Base-by-base conservation (phyloP, 2,797 vertebrate species). In the Eupleurogrammus muticus region DNA sequence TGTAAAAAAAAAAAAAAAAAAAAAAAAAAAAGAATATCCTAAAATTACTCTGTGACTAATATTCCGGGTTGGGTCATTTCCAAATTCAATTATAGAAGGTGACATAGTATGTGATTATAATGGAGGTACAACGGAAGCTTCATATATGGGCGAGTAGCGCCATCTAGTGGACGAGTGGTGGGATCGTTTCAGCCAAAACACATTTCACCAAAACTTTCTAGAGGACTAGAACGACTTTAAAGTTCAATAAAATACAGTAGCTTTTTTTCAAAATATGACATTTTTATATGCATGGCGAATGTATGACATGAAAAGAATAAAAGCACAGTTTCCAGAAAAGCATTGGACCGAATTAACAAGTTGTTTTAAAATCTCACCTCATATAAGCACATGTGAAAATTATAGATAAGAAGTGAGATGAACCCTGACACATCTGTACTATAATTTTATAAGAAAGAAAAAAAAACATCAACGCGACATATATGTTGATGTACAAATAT, bases 141-240 rank as follows among this genome's bases (percentile, higher is more conserved):
- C 23, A 56, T 10, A 32, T 19, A 5, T 77, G 59, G 70, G 81
- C 14, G 9, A 42, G 44, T 52, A 34, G 72, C 78, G 16, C 87
- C 88, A 91, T 80, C 94, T 92, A 92, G 63, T 9, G 90, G 75
- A 0, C 11, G 6, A 34, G 61, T 16, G 0, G 0, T 1, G 50
- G 46, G 44, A 74, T 12, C 5, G 10, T 5, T 23, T 16, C 13
- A 14, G 0, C 8, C 6, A 34, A 38, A 38, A 36, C 11, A 20
- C 42, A 47, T 19, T 32, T 17, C 7, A 49, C 12, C 20, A 0
- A 11, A 47, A 2, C 28, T 17, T 3, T 44, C 4, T 23, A 8
- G 35, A 44, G 24, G 36, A 2, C 6, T 17, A 13, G 20, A 28
- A 23, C 0, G 0, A 52, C 5, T 12, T 47, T 48, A 16, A 14